phyloP scores from a whole-genome alignment of 1,140 invertebrate genomes.

The Alviniconcha marisindica region DNA sequence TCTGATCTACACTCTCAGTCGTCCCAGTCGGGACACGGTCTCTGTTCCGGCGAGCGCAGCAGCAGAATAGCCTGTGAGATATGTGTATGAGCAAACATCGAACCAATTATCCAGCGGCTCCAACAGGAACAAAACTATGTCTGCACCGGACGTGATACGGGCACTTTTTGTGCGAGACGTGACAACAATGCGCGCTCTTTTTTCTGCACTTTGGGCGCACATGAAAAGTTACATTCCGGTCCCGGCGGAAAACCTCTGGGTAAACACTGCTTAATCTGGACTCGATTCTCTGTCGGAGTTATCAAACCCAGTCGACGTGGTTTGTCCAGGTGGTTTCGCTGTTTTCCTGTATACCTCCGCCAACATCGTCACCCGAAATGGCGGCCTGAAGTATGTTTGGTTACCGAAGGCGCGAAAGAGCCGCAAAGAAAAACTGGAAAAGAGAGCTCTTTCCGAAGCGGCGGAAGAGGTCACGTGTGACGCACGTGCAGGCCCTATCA shows the following conservation, averaged over 20 bases:
- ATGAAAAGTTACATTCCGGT: conserved; percentile 30
- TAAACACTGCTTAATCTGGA: conserved; percentile 36
- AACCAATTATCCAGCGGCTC: conserved; percentile 17
- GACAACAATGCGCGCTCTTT: conserved; percentile 34
- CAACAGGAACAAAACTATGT: conserved; percentile 32
- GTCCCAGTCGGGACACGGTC: too few relatives aligned
- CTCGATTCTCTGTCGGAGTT: conserved; percentile 27
- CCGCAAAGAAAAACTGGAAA: conserved; percentile 6
- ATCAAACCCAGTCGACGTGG: conserved; percentile 29
- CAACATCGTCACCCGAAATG: conserved; percentile 5
- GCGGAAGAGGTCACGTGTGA: conserved; percentile 6
- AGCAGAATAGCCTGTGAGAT: not conserved
- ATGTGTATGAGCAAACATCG: conserved; percentile 9
- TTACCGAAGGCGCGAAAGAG: conserved; percentile 23
- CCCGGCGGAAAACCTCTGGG: conserved; percentile 21
- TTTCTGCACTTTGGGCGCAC: conserved; percentile 13
- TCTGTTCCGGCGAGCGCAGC: not conserved
- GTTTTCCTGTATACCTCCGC: conserved; percentile 36
- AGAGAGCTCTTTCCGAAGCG: not conserved
- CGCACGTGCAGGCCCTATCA: conserved; percentile 15
- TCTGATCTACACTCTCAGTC: too few relatives aligned
- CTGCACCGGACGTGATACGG: conserved; percentile 30
- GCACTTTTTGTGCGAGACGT: not conserved
- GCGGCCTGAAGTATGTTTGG: conserved; percentile 2
- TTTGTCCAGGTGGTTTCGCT: conserved; percentile 32